Evolutionary conservation across 2,888 invertebrate species (phyloP).

Genomic region (Brachyptera putata): DNA sequence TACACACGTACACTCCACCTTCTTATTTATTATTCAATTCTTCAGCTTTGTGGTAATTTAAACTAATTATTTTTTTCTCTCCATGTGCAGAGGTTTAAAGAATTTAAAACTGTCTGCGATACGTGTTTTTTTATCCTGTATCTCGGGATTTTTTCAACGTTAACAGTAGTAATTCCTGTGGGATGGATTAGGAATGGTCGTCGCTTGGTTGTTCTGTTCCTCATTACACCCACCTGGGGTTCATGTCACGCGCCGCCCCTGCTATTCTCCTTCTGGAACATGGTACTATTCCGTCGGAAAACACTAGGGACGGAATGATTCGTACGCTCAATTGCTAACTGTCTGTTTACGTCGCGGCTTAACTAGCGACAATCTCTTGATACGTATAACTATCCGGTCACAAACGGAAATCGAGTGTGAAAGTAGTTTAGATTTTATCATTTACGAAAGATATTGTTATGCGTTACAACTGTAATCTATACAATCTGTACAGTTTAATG

Average conservation of each 20-base stretch:
- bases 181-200: conserved; percentile 16
- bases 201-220: background rate
- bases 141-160: background rate
- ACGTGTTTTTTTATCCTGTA: conserved; percentile 2
- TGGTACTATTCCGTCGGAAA: background rate
- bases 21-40: background rate
- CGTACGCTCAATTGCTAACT: no score
- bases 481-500: no score
- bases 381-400: no score
- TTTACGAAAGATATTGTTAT: no score
- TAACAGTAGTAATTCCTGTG: conserved; percentile 10
- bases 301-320: no score
- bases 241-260: background rate
- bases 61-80: background rate
- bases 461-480: no score
- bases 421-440: no score
- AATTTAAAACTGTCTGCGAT: background rate
- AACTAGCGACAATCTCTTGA: no score
- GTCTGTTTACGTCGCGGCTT: no score
- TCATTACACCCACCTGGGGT: conserved; percentile 11
- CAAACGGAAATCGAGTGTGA: no score
- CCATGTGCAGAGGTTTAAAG: background rate
- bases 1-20: background rate
- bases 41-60: background rate
- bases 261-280: background rate